These are phyloP conservation scores for Alces alces DNA, from an alignment of 2,113 vertebrate genomes.

Conservation along the genomic window DNA sequence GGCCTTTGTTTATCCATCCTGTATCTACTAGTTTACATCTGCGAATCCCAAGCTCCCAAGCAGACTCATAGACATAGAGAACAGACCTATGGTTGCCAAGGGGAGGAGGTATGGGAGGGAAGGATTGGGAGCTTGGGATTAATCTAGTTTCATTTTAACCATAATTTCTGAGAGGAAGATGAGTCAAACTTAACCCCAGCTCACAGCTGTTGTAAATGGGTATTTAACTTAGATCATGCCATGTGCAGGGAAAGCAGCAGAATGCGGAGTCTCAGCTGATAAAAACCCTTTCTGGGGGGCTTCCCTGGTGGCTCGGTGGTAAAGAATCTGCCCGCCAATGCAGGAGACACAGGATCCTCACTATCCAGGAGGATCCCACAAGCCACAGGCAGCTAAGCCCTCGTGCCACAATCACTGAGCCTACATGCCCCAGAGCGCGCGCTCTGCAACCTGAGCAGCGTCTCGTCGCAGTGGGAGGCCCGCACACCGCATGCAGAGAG, in stretches of 20 bases:
- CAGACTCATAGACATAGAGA: background rate
- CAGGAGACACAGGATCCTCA: background rate
- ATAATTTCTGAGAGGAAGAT: background rate
- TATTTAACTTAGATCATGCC: background rate
- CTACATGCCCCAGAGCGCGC: background rate
- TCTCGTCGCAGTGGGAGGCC: background rate
- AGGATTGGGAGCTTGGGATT: background rate
- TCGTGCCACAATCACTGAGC: fast-evolving
- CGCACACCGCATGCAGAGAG: fast-evolving
- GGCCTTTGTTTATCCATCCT: background rate
- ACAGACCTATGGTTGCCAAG: background rate
- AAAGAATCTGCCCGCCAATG: background rate
- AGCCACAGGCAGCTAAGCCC: background rate
- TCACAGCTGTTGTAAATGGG: background rate
- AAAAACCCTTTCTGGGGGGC: background rate
- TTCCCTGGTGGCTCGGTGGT: background rate
- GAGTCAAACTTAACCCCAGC: background rate
- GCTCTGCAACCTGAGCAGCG: background rate
- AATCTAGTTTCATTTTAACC: background rate
- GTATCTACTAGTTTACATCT: background rate
- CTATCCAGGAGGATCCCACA: background rate
- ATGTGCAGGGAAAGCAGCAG: background rate
- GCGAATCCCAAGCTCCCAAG: background rate
- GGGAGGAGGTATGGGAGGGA: background rate
- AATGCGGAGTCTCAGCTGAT: background rate